Base-by-base conservation (phyloP, 2,113 vertebrate species). In the Ramphastos sulfuratus region DNA sequence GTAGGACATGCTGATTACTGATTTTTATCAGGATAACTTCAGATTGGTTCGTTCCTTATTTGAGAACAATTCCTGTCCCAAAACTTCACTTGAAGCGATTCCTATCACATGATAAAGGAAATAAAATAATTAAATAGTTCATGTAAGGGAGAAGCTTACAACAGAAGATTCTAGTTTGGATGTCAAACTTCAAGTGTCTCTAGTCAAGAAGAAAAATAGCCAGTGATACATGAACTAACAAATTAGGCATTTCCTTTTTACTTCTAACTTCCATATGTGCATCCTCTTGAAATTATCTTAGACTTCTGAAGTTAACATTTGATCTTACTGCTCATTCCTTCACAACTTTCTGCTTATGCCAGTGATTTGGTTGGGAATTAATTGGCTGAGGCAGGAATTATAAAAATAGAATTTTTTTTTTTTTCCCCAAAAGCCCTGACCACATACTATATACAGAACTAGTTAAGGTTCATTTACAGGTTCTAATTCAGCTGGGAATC, bases 51-150 rank as follows among this genome's bases (percentile, higher is more conserved):
- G 56, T 86, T 96, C 1, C 2, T 81, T 90, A 42, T 88, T 96
- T 87, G 46, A 92, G 95, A 97, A 90, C 70, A 94, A 90, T 64
- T 39, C 46, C 70, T 87, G 83, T 21, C 21, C 48, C 31, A 23
- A 59, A 67, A 89, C 37, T 85, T 92, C 37, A 73, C n/a, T 70
- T 59, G 58, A 90, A 33, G 48, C 52, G 93, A 48, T 74, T 93
- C 31, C 61, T 90, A 37, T 92, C 59, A 50, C 13, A 52, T 23
- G 8, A 75, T 63, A 82, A 96, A 95, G 33, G 79, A 91, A 96
- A 88, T 94, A 96, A 96, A 96, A 55, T 89, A 30, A 27, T 94
- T 42, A 95, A 95, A 44, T 70, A 87, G 77, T 67, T 74, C 21
- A 14, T 31, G 2, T 59, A 28, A 88, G 25, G 23, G 28, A 48